Conservation (phyloP, 37 sponge, comb jelly and placozoan species). For the Mnemiopsis leidyi region DNA sequence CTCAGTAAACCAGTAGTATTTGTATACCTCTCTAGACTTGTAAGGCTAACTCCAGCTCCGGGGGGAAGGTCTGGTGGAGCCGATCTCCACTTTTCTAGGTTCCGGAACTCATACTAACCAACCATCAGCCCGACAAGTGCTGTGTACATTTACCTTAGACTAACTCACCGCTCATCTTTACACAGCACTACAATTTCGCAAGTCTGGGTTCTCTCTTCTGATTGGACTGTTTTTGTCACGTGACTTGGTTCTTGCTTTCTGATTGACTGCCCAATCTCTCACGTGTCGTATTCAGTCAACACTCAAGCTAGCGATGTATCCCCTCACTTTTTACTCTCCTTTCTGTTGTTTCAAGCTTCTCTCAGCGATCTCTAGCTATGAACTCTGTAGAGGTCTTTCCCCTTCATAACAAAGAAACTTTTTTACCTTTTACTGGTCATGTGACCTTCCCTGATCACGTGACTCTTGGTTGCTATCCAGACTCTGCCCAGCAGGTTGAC, state of each 20-base stretch:
- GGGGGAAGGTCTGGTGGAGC: too few species aligned
- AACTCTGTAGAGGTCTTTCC: neutral
- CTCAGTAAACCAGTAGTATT: too few species aligned
- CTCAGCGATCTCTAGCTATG: neutral
- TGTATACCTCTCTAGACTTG: too few species aligned
- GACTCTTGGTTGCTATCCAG: too few species aligned
- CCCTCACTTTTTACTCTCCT: neutral
- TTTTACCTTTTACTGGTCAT: neutral
- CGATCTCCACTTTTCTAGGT: neutral
- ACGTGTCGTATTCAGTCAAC: neutral
- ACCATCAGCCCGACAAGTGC: neutral
- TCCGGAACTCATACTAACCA: neutral
- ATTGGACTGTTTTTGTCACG: constrained; percentile 3
- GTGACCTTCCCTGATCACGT: too few species aligned
- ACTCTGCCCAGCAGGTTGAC: too few species aligned
- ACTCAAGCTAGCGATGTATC: neutral
- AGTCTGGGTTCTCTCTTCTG: neutral
- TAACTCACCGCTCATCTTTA: constrained; percentile 3
- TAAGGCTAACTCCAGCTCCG: too few species aligned
- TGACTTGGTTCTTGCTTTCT: neutral
- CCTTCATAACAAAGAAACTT: neutral
- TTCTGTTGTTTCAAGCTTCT: neutral
- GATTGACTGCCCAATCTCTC: neutral
- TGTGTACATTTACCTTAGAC: neutral
- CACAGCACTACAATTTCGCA: constrained; percentile 18